Evolutionary conservation across 2,797 vertebrate species (phyloP), one percentile per base, ranked within the genome.

Genomic region (Rhinogobio ventralis): DNA sequence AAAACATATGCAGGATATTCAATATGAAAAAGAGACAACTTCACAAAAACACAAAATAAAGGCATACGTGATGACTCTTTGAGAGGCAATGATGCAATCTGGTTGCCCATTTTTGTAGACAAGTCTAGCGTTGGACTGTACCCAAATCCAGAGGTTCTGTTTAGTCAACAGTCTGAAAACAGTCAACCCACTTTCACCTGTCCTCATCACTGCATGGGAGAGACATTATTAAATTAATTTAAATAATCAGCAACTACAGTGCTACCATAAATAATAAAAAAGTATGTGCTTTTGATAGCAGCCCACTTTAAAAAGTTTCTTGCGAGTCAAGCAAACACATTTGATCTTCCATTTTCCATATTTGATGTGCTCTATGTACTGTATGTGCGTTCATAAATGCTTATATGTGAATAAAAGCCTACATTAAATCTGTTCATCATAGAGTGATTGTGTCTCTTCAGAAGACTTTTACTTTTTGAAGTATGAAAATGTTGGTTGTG

Each of bases 141-240:
- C 93, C 95, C 95, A 96, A 49, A 95, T 4, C 95, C 95, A 96
- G 1, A n/a, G 36, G 5, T 88, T 71, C 0, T 23, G 46, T 79
- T 95, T 96, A 45, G 91, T 45, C 85, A 96, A 91, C 49, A 96
- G 93, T 73, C 95, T 90, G 90, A 96, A 96, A 83, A 92, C 55
- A 14, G 91, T 93, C 85, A 95, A 88, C 1, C 94, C 95, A 10
- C 86, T 94, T n/a, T 95, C 93, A 64, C 95, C 95, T 0, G 94
- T 95, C 88, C 95, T 95, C 0, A 96, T 96, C 95, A 95, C 95
- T 96, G 23, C 80, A 23, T 66, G 55, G 49, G 30, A 69, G 11
- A 20, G 68, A 7, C 49, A 76, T 66, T 1, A 25, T 74, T 20
- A 2, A 19, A 14, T 60, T 73, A 5, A 57, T 42, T n/a, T 15